Base-by-base conservation (phyloP, 2,797 vertebrate genomes). In the Hemitrygon akajei region DNA sequence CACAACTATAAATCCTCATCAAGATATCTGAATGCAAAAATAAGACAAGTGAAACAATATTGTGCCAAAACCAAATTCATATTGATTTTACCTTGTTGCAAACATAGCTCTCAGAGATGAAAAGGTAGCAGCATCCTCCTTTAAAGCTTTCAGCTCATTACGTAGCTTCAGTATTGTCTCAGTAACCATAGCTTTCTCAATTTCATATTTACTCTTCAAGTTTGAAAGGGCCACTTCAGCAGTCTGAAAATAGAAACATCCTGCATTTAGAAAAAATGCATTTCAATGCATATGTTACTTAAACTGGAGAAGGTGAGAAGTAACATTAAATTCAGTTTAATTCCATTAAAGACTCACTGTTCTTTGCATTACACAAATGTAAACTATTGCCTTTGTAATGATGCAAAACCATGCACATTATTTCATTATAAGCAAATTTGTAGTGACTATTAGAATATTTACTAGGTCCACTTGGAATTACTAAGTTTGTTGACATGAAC, bases 91-190 rank as follows among this genome's bases (percentile, higher is more conserved):
- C 99, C 99, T 98, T 95, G 98, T 99, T 66, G 98, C 99, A 93
- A 99, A 99, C 99, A 99, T 99, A 94, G 98, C 99, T 25, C 98
- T 97, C 93, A 99, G 97, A 0, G 99, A 99, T 93, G 99, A 99
- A 96, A 99, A 99, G 0, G 98, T 99, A 93, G 98, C 98, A 3
- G 99, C 98, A 0, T 99, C 99, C 95, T 99, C 98, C 95, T 99
- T 99, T 95, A 99, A 97, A 94, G 97, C 98, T 96, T 99, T 99
- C 80, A 99, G 97, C 95, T 99, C 99, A 0, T 99, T 99, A 34
- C 98, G 97, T 93, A 99, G 97, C 95, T 99, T 99, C 98, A 97
- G 97, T 94, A 99, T 99, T 0, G 98, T 99, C 95, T 99, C 99
- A 0, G 97, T 99, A 95, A 99, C 99, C 97, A 98, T 98, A 0